phyloP scores from a whole-genome alignment of 2,888 invertebrate species.

The Drosophila niveifrons region DNA sequence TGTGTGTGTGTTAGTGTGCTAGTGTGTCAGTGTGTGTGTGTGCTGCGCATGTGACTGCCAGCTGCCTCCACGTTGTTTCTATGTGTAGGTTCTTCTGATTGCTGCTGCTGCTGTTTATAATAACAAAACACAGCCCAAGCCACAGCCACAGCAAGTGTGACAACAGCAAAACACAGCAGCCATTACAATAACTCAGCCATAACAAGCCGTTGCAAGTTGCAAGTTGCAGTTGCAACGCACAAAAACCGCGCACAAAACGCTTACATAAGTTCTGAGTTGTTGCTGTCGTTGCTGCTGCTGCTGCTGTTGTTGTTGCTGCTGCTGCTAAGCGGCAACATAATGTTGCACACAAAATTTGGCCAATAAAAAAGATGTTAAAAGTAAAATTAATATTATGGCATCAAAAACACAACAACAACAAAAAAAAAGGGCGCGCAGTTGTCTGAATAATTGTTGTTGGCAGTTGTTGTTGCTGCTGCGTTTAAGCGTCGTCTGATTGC shows the following conservation, averaged over 20 bases:
- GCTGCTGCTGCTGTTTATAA: too few relatives aligned
- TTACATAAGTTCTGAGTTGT: conserved; percentile 65
- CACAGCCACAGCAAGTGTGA: conserved; percentile 11
- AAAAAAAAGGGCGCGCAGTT: conserved; percentile 49
- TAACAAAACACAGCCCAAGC: conserved; percentile 4
- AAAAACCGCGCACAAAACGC: conserved; percentile 70
- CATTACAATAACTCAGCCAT: conserved; percentile 24
- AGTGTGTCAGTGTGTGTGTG: conserved; percentile 38
- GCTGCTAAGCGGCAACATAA: conserved; percentile 41
- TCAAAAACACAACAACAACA: background rate
- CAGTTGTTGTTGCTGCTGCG: conserved; percentile 37
- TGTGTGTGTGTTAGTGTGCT: conserved; percentile 7
- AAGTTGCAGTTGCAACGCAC: conserved; percentile 35
- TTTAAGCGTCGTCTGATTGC: conserved; percentile 34
- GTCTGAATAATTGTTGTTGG: conserved; percentile 10
- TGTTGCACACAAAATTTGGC: conserved; percentile 26
- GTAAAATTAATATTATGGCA: conserved; percentile 28
- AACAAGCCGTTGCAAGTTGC: conserved; percentile 13
- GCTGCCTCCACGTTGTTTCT: conserved; percentile 50
- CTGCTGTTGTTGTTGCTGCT: conserved; percentile 26
- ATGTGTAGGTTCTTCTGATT: conserved; percentile 37
- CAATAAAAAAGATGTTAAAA: conserved; percentile 6
- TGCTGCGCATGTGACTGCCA: conserved; percentile 71
- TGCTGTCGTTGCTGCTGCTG: conserved; percentile 15
- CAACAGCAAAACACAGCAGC: conserved; percentile 17